Conservation (phyloP, 2,113 vertebrate genomes). For the Mormyrus iriodes region DNA sequence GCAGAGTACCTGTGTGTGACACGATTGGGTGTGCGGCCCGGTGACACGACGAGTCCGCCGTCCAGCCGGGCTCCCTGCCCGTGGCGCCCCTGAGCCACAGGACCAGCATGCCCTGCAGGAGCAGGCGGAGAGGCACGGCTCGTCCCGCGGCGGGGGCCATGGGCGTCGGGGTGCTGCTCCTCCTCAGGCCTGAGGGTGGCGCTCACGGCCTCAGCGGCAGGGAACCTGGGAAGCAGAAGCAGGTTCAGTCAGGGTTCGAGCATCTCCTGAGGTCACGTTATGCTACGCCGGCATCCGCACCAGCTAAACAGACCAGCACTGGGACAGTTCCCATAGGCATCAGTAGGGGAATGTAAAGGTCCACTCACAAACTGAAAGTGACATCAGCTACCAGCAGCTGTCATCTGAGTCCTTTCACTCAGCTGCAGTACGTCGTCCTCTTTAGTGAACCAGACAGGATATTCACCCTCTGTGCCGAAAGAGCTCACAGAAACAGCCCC, state of each 20-base stretch:
- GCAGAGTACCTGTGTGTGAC: constrained; percentile 71
- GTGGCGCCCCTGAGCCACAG: constrained; percentile 50
- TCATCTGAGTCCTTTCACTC: constrained; percentile 14
- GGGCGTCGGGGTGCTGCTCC: constrained; percentile 53
- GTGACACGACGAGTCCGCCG: constrained; percentile 68
- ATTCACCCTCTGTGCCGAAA: not conserved
- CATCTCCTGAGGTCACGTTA: not conserved
- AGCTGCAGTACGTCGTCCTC: not conserved
- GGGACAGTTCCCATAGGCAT: not conserved
- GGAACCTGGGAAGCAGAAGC: constrained; percentile 52
- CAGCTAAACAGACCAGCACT: not conserved
- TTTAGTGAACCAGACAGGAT: not conserved
- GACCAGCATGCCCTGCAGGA: constrained; percentile 71
- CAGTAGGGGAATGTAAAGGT: not conserved
- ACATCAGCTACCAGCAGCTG: not conserved
- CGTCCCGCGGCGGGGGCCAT: constrained; percentile 63
- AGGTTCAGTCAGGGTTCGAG: constrained; percentile 21
- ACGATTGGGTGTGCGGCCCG: constrained; percentile 76
- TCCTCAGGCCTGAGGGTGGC: constrained; percentile 59
- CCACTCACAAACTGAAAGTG: not conserved
- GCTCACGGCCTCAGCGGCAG: constrained; percentile 58
- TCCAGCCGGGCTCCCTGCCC: constrained; percentile 48
- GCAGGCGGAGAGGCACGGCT: constrained; percentile 61
- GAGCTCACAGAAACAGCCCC: not conserved
- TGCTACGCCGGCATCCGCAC: not conserved